Base-by-base conservation (phyloP, 2,797 vertebrate species). In the Sebastes diploproa region DNA sequence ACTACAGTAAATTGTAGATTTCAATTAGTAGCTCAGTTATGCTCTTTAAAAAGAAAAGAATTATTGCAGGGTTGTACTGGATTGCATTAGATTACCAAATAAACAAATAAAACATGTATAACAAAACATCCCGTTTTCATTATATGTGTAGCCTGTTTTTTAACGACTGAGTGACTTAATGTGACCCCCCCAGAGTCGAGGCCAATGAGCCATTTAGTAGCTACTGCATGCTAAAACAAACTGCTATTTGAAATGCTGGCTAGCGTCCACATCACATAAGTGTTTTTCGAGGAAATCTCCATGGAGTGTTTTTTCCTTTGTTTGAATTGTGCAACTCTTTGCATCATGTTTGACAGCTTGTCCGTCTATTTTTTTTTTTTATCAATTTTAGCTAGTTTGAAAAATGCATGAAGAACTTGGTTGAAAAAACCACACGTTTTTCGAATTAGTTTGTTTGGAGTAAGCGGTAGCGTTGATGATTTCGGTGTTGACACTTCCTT, bases 191-290 rank as follows among this genome's bases (percentile, higher is more conserved):
- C 13, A 70, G 27, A 76, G 59, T 70, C 22, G 36, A 63, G 67
- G 58, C 75, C 86, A 84, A 42, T 69, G 72, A 86, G 75, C 67
- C 52, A 55, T 78, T 89, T 65, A 76, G 83, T 75, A 71, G 86
- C 88, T 81, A 58, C 75, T 66, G 67, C 85, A 85, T 67, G 46
- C 63, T 67, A 60, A 82, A 83, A 83, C 42, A 82, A 71, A 77
- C 68, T 60, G 59, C 62, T 69, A 14, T 71, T 77, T 71, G 34
- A 82, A 78, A 81, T 14, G 23, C 32, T 87, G 85, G 76, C 60
- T 9, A 6, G 11, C 1, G 4, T 86, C 72, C 59, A 81, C 64
- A 67, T 73, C 46, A 67, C 59, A 27, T 29, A 69, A 79, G 65
- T 81, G 75, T 76, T 82, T 88, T 85, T 72, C 16, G 42, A 66